Conservation (phyloP, 1,140 invertebrate species). For the Lucilia cuprina region DNA sequence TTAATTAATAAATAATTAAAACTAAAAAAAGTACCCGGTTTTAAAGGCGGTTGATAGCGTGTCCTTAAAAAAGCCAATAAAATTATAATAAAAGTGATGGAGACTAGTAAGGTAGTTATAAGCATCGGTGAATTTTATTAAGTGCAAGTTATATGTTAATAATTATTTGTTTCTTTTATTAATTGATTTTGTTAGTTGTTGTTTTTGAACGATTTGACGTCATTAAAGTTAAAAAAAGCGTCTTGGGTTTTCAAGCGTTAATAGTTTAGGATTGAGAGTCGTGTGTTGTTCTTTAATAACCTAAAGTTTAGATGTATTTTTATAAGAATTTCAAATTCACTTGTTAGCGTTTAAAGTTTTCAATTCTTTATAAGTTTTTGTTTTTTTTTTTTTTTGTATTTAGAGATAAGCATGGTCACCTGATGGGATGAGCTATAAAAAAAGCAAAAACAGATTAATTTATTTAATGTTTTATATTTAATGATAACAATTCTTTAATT, state of each 20-base stretch:
- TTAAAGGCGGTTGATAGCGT: not conserved
- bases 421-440: conserved; percentile 14
- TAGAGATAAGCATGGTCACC: conserved; percentile 13
- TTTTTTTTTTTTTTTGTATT: not conserved
- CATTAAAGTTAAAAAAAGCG: not conserved
- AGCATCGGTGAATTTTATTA: conserved; percentile 1
- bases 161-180: not conserved
- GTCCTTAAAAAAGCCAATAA: conserved; percentile 19
- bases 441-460: not conserved
- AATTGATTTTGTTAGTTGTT: conserved; percentile 12
- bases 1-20: not conserved
- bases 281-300: not conserved
- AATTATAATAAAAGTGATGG: conserved; percentile 18
- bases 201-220: not conserved
- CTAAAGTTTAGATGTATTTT: not conserved
- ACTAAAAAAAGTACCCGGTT: conserved; percentile 18
- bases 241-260: not conserved
- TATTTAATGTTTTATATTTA: not conserved
- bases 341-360: not conserved
- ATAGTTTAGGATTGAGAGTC: not conserved
- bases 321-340: not conserved
- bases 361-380: not conserved
- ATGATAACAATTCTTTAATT: not conserved
- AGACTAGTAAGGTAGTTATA: not conserved
- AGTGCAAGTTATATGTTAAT: not conserved